Evolutionary conservation across 2,797 vertebrate genomes (phyloP), one percentile per base, ranked within the genome.

Genomic region (Sparus aurata): DNA sequence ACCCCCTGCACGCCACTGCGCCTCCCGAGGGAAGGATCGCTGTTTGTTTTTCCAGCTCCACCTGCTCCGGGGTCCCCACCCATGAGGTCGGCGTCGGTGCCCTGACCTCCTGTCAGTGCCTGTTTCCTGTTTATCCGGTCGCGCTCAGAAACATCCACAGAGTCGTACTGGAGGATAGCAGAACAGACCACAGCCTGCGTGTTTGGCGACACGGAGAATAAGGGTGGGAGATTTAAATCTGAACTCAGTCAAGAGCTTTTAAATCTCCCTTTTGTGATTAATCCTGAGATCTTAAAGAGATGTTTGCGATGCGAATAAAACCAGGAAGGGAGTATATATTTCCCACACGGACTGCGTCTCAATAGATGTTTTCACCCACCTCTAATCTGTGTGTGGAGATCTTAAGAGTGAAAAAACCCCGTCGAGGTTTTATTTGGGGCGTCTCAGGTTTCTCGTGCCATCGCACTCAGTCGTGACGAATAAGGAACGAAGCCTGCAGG

Each of bases 41-140:
- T 60, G 45, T 58, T 62, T 53, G 43, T 82, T 85, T 88, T 91
- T 87, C 85, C 86, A 83, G 50, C 79, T n/a, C n/a, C 30, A 77
- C 69, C 81, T 77, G 80, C 53, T 82, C 50, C 63, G 13, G 54
- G 18, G 52, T 73, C 80, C 67, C 83, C 89, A 47, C 89, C 85
- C 84, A n/a, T 74, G 47, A 84, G 76, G 83, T 87, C 22, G 17
- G 9, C 59, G 25, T 41, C 47, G 30, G 16, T 18, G 62, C 73
- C 20, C 16, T 67, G 81, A 83, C 85, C 85, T 75, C 71, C 54
- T 62, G 78, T 81, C 60, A 71, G n/a, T n/a, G n/a, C n/a, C n/a
- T n/a, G 81, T 81, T 92, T 93, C 92, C 92, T 91, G 90, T 91
- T 90, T 79, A 57, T 65, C 67, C 52, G 43, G 47, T 41, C 22